phyloP scores from a whole-genome alignment of 2,113 vertebrate genomes.

The Empidonax traillii region DNA sequence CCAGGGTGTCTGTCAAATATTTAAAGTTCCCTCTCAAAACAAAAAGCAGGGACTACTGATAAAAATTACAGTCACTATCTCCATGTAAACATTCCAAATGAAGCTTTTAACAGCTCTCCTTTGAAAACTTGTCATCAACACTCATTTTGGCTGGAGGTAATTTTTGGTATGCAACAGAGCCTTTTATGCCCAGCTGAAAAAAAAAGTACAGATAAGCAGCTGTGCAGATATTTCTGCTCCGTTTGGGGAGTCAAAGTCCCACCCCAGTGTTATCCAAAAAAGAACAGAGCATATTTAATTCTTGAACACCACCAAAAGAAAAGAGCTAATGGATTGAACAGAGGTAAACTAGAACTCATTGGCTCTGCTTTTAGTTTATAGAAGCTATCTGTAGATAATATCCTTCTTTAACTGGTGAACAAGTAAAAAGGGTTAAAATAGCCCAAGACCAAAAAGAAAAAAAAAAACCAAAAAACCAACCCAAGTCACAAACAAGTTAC shows the following conservation, averaged over 20 bases:
- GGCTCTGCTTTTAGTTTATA: neutral
- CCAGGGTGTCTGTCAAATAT: neutral
- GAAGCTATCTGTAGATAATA: neutral
- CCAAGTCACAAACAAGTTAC: neutral
- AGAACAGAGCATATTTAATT: neutral
- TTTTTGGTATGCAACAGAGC: neutral
- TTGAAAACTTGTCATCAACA: neutral
- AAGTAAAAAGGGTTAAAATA: neutral
- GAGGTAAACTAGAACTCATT: neutral
- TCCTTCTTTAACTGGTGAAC: neutral
- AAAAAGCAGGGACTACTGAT: neutral
- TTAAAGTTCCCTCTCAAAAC: neutral
- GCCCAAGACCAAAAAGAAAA: neutral
- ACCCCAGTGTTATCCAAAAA: neutral
- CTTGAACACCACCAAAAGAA: neutral
- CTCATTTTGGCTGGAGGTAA: neutral
- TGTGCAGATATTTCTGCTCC: neutral
- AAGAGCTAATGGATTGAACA: neutral
- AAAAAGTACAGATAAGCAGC: neutral
- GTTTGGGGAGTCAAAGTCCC: neutral
- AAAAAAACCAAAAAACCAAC: neutral
- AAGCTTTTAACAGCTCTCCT: neutral
- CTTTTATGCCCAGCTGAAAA: neutral
- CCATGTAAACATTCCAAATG: neutral
- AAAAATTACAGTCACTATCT: neutral